A percentile compares a stretch with the other conserved stretches of the same genome.
Evolutionary conservation across 2,888 invertebrate species (phyloP).

Genomic region (Drosophila planitibia): DNA sequence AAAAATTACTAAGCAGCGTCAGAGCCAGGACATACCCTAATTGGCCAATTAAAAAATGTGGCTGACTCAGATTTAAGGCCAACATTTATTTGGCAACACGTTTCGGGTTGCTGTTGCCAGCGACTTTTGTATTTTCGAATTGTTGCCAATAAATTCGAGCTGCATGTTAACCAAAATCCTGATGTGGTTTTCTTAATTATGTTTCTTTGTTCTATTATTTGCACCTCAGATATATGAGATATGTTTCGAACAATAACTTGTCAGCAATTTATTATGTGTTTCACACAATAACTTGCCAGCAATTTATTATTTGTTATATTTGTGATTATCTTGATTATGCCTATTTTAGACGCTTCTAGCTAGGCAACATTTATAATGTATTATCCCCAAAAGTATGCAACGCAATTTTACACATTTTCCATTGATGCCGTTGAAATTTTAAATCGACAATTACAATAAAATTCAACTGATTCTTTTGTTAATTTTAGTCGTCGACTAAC

Average conservation of each 20-base stretch:
- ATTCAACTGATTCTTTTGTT: background rate
- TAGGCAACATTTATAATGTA: background rate
- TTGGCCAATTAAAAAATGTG: slow-evolving; percentile 73
- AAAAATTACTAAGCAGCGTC: slow-evolving; percentile 57
- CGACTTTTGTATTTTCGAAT: slow-evolving; percentile 13
- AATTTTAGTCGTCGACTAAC: background rate
- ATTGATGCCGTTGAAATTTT: too few species aligned
- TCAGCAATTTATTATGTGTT: background rate
- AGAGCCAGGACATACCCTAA: slow-evolving; percentile 46
- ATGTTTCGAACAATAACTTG: background rate
- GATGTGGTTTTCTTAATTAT: background rate
- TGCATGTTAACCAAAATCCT: slow-evolving; percentile 16
- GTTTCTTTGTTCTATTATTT: background rate
- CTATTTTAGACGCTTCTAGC: background rate
- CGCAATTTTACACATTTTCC: rapidly evolving
- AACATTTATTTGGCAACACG: slow-evolving; percentile 33
- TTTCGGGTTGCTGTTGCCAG: slow-evolving; percentile 14
- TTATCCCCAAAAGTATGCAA: background rate
- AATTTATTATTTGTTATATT: background rate
- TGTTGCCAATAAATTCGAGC: slow-evolving; percentile 43
- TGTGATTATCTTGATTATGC: background rate
- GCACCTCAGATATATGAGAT: background rate
- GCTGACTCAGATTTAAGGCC: slow-evolving; percentile 31
- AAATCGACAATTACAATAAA: background rate
- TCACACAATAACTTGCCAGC: background rate